Evolutionary conservation across 2,113 vertebrate genomes (phyloP).

Genomic region (Callopanchax toddi): DNA sequence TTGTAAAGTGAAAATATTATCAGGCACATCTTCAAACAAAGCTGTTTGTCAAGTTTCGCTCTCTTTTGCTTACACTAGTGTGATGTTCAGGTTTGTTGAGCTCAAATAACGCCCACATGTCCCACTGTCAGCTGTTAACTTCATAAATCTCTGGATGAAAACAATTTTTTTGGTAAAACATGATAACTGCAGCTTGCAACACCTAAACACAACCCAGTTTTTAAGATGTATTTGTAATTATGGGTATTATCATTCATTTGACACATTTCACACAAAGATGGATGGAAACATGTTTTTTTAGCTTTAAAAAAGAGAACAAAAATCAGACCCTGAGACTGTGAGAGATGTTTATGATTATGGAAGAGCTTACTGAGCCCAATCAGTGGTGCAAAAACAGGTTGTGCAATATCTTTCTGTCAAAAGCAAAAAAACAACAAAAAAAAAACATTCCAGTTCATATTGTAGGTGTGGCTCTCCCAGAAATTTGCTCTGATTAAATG

Average conservation of each 20-base stretch:
- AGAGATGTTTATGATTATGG: slow-evolving; percentile 12
- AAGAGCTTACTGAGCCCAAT: slow-evolving; percentile 20
- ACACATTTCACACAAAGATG: background rate
- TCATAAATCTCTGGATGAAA: background rate
- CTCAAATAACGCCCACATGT: background rate
- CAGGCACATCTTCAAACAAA: slow-evolving; percentile 5
- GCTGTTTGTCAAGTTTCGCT: slow-evolving; percentile 56
- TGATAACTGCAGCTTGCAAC: background rate
- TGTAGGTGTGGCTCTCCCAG: slow-evolving; percentile 30
- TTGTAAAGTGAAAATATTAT: slow-evolving; percentile 34
- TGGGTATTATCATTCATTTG: background rate
- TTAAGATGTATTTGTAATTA: background rate
- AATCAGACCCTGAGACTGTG: slow-evolving; percentile 15
- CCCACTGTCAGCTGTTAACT: background rate
- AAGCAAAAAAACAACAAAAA: background rate
- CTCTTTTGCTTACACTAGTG: background rate
- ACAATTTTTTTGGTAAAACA: too few relatives aligned
- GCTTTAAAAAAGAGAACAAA: background rate
- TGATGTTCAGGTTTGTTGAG: slow-evolving; percentile 1
- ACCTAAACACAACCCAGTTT: background rate
- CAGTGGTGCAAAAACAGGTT: slow-evolving; percentile 23
- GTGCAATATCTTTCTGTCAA: slow-evolving; percentile 25
- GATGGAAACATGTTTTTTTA: too few relatives aligned
- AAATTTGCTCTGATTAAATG: slow-evolving; percentile 7
- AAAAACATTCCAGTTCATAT: slow-evolving; percentile 16